Base-by-base conservation (phyloP, 2,888 invertebrate species). In the Camponotus fellah region DNA sequence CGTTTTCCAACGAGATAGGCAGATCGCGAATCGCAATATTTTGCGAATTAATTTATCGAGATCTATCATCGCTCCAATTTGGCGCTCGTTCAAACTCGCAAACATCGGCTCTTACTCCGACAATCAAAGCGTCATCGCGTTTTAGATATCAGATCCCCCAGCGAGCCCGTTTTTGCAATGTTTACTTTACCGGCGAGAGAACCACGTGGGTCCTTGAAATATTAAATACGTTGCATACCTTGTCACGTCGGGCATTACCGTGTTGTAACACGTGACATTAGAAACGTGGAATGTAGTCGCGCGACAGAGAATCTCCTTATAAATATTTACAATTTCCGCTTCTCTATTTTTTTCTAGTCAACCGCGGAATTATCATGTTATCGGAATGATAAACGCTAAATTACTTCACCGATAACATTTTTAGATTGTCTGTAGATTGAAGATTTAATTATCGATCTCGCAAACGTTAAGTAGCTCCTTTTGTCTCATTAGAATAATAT, bases 181-280 rank as follows among this genome's bases (percentile, higher is more conserved):
- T 88, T 85, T 89, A 87, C 69, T 65, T 66, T 34, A 40, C 69
- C 46, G 75, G 46, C 17, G 8, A 74, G 40, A 79, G 49, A 46
- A 34, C 83, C 79, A 86, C 84, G 82, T 85, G 86, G 79, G 76
- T 83, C 85, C 84, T 85, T 87, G 87, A 85, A 77, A 85, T 32
- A 71, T 69, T 77, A 26, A 53, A 9, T 8, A n/a, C 32, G 60
- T 43, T 62, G 79, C 68, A 76, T 46, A 56, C 69, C 64, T 76
- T 77, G 10, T 26, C n/a, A n/a, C 46, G 72, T 17, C 66, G 40
- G 56, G 12, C 56, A 14, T 76, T 40, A 40, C 26, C 1, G 17
- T 53, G 26, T 58, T 43, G 43, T 26, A 62, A 80, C 46, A 71
- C 46, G 72, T 79, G 60, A 71, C n/a, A 34, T 49, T 46, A 37